Evolutionary conservation across 2,113 vertebrate species (phyloP).

Genomic region (Hypanus sabinus): DNA sequence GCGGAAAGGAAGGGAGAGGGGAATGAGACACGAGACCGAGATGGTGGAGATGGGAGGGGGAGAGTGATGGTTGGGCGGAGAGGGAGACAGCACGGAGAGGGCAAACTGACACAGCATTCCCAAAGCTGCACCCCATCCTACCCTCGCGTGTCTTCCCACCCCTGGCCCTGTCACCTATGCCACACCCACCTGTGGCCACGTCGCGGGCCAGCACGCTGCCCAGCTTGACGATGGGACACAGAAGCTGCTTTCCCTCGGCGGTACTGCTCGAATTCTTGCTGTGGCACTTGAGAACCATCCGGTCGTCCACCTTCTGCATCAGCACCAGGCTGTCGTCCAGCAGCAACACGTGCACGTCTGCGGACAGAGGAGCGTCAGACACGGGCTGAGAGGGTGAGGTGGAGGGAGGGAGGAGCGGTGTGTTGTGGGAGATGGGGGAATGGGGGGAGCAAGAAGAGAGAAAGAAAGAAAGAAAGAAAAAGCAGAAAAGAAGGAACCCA

Average conservation of each 20-base stretch:
- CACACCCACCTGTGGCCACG: conserved; percentile 72
- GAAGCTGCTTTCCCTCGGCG: conserved; percentile 77
- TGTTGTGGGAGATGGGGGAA: background rate
- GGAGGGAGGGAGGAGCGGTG: background rate
- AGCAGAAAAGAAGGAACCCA: too few species aligned
- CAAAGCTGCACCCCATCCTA: too few species aligned
- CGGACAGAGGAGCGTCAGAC: background rate
- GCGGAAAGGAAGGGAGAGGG: too few species aligned
- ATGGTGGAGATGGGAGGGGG: too few species aligned
- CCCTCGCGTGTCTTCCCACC: too few species aligned
- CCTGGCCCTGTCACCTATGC: too few species aligned
- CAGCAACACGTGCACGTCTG: conserved; percentile 79
- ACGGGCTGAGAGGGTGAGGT: background rate
- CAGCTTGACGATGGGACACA: conserved; percentile 79
- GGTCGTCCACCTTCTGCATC: conserved; percentile 78
- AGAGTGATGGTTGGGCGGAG: too few species aligned
- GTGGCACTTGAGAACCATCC: conserved; percentile 77
- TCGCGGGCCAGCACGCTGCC: conserved; percentile 74
- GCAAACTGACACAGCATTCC: too few species aligned
- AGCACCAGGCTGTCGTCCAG: conserved; percentile 77
- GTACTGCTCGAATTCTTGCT: conserved; percentile 67
- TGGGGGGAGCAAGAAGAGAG: background rate
- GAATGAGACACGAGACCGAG: too few species aligned
- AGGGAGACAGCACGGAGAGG: too few species aligned
- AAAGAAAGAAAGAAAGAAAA: too few species aligned